Conservation (phyloP, 2,888 invertebrate species). For the Aleiodes leptofemur region DNA sequence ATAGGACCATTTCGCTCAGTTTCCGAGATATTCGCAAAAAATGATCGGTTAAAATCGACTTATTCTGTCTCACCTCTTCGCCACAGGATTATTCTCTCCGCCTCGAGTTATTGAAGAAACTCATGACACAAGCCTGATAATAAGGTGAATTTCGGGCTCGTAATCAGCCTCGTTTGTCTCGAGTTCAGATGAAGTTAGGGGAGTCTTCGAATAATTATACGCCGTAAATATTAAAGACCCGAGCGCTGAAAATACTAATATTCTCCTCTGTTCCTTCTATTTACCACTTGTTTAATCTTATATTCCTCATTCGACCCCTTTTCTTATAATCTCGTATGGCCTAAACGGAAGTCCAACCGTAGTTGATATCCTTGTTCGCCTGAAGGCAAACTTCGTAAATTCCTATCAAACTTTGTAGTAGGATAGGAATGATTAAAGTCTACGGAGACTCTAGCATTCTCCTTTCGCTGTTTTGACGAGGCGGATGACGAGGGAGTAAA, state of each 20-base stretch:
- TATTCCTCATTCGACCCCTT: conserved; percentile 38
- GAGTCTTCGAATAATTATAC: conserved; percentile 19
- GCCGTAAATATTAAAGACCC: conserved; percentile 64
- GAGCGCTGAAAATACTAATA: conserved; percentile 53
- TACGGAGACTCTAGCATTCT: conserved; percentile 49
- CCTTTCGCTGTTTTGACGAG: conserved; percentile 10
- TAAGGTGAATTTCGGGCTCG: conserved; percentile 5
- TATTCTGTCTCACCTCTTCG: neutral
- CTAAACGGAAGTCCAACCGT: conserved; percentile 61
- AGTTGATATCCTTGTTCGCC: conserved; percentile 59
- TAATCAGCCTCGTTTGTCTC: conserved; percentile 23
- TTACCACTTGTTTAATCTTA: conserved; percentile 4
- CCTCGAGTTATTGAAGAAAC: neutral
- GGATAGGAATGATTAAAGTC: conserved; percentile 55
- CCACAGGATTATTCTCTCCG: too few species aligned
- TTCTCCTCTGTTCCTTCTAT: conserved; percentile 4
- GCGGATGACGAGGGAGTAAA: conserved; percentile 4
- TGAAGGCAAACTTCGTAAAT: conserved; percentile 50
- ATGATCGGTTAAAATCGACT: too few species aligned
- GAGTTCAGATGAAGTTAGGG: neutral
- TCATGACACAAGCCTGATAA: neutral
- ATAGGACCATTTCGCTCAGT: too few species aligned
- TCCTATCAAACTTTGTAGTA: conserved; percentile 50
- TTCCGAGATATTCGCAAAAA: too few species aligned
- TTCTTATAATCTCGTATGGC: conserved; percentile 43